Percentiles rank a stretch among this genome's conserved stretches.
Evolutionary conservation across 2,797 vertebrate genomes (phyloP).

Genomic region (Tamandua tetradactyla): DNA sequence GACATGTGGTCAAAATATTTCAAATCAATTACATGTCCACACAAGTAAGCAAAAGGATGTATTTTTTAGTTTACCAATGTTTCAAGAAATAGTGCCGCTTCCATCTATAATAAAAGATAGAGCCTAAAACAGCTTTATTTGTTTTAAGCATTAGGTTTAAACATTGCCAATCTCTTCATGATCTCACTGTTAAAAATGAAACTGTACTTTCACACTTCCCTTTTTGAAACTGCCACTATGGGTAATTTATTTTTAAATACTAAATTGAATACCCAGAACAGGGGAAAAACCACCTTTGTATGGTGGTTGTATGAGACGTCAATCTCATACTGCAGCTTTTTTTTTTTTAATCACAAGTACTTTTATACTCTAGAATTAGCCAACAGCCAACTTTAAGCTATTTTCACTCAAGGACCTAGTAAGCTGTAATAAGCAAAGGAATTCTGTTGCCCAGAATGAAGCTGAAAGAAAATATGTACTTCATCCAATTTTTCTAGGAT

Average conservation of each 20-base stretch:
- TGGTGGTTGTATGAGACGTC: too few species aligned
- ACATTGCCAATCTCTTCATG: background rate
- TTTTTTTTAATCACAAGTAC: background rate
- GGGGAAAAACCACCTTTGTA: background rate
- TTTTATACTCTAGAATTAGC: constrained; percentile 49
- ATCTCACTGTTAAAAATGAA: constrained; percentile 44
- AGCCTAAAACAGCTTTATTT: constrained; percentile 1
- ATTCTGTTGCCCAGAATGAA: background rate
- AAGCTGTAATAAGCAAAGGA: constrained; percentile 62
- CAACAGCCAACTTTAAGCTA: constrained; percentile 42
- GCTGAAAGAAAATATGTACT: constrained; percentile 59
- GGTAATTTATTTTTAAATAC: constrained; percentile 43
- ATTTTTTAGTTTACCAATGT: constrained; percentile 13
- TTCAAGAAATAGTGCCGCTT: constrained; percentile 29
- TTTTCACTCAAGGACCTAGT: background rate
- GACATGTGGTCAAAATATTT: background rate
- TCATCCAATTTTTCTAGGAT: constrained; percentile 50
- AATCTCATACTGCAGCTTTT: constrained; percentile 57
- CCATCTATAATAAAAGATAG: background rate
- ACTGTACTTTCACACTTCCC: constrained; percentile 20
- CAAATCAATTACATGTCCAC: background rate
- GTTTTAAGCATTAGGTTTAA: background rate
- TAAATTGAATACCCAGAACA: constrained; percentile 38
- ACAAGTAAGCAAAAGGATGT: background rate
- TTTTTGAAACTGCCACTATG: constrained; percentile 21